These are phyloP conservation scores for Catocala nupta DNA, from an alignment of 2,888 invertebrate genomes.

Conservation along the genomic window DNA sequence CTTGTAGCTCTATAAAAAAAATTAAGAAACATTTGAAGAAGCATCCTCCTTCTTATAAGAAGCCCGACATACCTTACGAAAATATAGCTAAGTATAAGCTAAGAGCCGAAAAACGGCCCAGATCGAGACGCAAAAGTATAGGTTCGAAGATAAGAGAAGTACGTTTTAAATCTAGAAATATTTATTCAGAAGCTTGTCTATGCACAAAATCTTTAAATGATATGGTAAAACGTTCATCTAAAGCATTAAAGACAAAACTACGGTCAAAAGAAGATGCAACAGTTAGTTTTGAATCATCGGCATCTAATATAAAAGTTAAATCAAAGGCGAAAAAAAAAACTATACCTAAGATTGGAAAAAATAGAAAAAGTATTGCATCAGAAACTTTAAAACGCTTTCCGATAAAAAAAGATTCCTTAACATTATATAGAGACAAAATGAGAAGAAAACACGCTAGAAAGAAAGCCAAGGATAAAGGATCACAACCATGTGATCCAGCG, in stretches of 20 bases:
- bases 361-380: background rate
- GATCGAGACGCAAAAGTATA: conserved; percentile 30
- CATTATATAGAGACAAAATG: conserved; percentile 57
- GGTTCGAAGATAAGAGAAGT: conserved; percentile 39
- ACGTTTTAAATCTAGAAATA: conserved; percentile 44
- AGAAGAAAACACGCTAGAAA: conserved; percentile 42
- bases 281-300: conserved; percentile 16
- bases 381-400: conserved; percentile 41
- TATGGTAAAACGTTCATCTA: conserved; percentile 42
- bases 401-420: conserved; percentile 63
- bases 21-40: conserved; percentile 24
- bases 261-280: conserved; percentile 15
- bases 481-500: no score
- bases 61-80: conserved; percentile 33
- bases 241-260: conserved; percentile 15
- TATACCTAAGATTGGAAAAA: no score
- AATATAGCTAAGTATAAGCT: conserved; percentile 33
- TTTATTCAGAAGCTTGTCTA: conserved; percentile 61
- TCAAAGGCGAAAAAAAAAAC: no score
- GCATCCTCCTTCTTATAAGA: conserved; percentile 30
- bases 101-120: conserved; percentile 37
- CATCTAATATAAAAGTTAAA: background rate
- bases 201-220: conserved; percentile 43
- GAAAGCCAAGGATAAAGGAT: background rate
- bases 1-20: conserved; percentile 47